Conservation (phyloP, 2,797 vertebrate species). For the Enteromius viviparus region DNA sequence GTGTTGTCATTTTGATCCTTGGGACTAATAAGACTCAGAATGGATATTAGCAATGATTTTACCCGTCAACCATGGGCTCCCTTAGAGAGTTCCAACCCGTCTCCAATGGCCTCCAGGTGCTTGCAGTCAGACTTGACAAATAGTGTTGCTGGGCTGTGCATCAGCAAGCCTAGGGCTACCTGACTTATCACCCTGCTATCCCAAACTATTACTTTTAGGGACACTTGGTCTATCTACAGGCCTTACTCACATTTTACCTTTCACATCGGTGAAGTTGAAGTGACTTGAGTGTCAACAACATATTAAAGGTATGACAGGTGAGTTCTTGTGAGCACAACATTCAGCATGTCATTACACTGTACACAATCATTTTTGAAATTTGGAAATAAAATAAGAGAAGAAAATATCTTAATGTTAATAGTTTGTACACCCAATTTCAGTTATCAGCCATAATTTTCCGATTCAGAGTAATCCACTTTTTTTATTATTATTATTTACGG, state of each 20-base stretch:
- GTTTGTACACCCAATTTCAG: neutral
- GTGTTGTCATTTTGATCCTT: slow-evolving; percentile 55
- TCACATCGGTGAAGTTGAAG: slow-evolving; percentile 23
- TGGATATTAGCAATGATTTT: slow-evolving; percentile 65
- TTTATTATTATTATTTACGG: neutral
- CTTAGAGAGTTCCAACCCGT: slow-evolving; percentile 56
- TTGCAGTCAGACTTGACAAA: slow-evolving; percentile 75
- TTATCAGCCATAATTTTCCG: neutral
- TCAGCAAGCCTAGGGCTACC: slow-evolving; percentile 70
- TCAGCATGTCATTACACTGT: neutral
- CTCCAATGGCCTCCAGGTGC: slow-evolving; percentile 69
- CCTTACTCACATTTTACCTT: slow-evolving; percentile 52
- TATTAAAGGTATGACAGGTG: neutral
- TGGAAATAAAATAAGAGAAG: neutral
- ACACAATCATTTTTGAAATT: neutral
- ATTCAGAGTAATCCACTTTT: neutral
- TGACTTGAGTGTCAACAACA: slow-evolving; percentile 37
- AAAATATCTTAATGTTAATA: too few species aligned
- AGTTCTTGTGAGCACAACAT: neutral
- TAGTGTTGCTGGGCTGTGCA: slow-evolving; percentile 69
- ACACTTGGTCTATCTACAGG: slow-evolving; percentile 68
- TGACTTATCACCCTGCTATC: slow-evolving; percentile 73
- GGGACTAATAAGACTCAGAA: slow-evolving; percentile 56
- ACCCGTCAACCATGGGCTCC: slow-evolving; percentile 67
- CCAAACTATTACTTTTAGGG: slow-evolving; percentile 70